These are phyloP conservation scores for Pseudochirops corinnae DNA, from an alignment of 2,797 vertebrate genomes.

Conservation along the genomic window DNA sequence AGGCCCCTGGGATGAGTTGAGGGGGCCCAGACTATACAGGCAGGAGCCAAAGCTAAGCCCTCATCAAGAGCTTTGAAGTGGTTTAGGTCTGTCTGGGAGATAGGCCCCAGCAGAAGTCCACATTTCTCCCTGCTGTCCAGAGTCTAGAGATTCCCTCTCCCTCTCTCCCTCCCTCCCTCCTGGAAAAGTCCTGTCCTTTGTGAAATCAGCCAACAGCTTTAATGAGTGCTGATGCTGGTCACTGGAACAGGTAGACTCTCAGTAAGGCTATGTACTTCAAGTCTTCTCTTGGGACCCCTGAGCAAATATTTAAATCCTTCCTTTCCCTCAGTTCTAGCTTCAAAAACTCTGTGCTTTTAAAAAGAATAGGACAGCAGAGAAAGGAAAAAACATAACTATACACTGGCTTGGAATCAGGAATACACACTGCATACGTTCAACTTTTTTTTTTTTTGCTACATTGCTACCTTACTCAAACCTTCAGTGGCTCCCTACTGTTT, in stretches of 20 bases:
- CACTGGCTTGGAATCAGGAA: not conserved
- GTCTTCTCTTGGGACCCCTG: not conserved
- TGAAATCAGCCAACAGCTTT: not conserved
- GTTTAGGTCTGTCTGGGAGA: not conserved
- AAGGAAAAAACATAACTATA: not conserved
- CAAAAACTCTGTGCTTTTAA: not conserved
- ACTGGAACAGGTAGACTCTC: not conserved
- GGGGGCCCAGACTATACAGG: not conserved
- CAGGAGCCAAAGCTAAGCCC: slow-evolving; percentile 17
- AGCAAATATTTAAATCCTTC: not conserved
- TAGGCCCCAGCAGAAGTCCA: not conserved
- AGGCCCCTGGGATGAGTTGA: not conserved
- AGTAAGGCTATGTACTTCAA: not conserved
- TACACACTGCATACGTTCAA: not conserved
- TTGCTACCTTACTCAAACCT: not conserved
- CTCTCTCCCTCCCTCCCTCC: not conserved
- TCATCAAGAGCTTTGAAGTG: slow-evolving; percentile 23
- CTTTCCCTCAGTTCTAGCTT: not conserved
- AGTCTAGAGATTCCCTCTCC: not conserved
- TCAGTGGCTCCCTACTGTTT: not conserved
- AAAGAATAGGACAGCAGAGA: not conserved
- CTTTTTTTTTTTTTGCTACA: not conserved
- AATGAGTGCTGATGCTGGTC: not conserved
- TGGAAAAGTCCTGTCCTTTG: not conserved
- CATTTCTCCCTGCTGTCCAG: not conserved